Evolutionary conservation across 2,797 vertebrate species (phyloP).

Genomic region (Merluccius polli): DNA sequence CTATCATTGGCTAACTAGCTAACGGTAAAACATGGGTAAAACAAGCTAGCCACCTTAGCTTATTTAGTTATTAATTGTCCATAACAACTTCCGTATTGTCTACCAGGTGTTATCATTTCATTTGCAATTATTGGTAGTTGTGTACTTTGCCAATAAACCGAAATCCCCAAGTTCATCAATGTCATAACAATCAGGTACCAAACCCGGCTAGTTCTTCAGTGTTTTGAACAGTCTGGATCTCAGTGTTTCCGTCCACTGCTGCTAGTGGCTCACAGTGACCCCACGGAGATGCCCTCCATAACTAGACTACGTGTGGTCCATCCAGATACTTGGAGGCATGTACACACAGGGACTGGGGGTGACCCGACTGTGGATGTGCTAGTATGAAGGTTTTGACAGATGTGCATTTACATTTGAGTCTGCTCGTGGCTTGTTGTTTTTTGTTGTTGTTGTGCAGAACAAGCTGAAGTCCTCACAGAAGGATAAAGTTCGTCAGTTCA

Average conservation of each 20-base stretch:
- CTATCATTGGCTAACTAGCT: constrained; percentile 55
- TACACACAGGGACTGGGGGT: background rate
- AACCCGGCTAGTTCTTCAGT: background rate
- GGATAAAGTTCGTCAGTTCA: constrained; percentile 99
- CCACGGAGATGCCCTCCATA: background rate
- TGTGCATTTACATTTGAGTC: background rate
- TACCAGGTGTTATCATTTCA: background rate
- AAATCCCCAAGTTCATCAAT: background rate
- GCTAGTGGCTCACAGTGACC: background rate
- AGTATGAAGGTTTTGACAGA: background rate
- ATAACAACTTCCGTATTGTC: background rate
- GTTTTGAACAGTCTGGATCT: background rate
- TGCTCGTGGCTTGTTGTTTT: constrained; percentile 4
- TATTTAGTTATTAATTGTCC: constrained; percentile 11
- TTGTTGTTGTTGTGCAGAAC: constrained; percentile 76
- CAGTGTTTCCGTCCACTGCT: background rate
- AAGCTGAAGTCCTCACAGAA: constrained; percentile 99
- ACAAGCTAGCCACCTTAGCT: constrained; percentile 25
- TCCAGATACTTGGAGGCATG: background rate
- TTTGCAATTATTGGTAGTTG: background rate
- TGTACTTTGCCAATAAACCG: background rate
- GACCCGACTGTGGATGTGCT: background rate
- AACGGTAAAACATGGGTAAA: constrained; percentile 12
- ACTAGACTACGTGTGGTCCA: background rate
- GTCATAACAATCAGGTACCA: background rate